Base-by-base conservation (phyloP, 2,113 vertebrate genomes). In the Saimiri boliviensis region DNA sequence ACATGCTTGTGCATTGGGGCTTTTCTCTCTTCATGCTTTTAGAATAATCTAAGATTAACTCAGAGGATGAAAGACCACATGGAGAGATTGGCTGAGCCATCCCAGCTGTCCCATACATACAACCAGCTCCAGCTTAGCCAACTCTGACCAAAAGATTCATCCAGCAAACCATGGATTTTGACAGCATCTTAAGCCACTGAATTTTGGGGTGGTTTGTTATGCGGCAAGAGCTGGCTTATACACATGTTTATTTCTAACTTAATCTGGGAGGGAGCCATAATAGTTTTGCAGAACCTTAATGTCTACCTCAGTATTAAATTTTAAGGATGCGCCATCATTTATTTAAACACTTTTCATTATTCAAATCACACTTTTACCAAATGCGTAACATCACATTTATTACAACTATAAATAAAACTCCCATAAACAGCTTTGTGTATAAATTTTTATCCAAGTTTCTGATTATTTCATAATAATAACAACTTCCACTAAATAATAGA, bases 371-470 rank as follows among this genome's bases (percentile, higher is more conserved):
- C 11, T 79, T 21, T 35, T 89, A 17, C 52, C 52, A 52, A 17
- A 52, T 52, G 52, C 6, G 52, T 52, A 52, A 95, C 35, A 66
- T 92, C 40, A 54, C 30, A 45, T 93, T 80, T 93, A 85, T 91
- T 93, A 49, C 25, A 86, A 25, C 84, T 89, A 54, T 86, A 81
- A 94, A 89, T 73, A 94, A 82, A 10, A 76, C 52, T 77, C 80
- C 20, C n/a, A 40, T 66, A 49, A 91, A 85, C 58, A 93, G 88
- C 77, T 95, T 74, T 82, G 23, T 92, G 42, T 60, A 77, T 89
- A 85, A 52, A 58, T 77, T 82, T 49, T 85, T 93, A 91, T 74
- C 68, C 60, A 96, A 23, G 25, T 95, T 95, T 83, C 87, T 76
- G 40, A 77, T 84, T 93, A 49, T 68, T 97, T 91, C 68, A 54